phyloP scores from a whole-genome alignment of 2,113 vertebrate species.

The Apeltes quadracus region DNA sequence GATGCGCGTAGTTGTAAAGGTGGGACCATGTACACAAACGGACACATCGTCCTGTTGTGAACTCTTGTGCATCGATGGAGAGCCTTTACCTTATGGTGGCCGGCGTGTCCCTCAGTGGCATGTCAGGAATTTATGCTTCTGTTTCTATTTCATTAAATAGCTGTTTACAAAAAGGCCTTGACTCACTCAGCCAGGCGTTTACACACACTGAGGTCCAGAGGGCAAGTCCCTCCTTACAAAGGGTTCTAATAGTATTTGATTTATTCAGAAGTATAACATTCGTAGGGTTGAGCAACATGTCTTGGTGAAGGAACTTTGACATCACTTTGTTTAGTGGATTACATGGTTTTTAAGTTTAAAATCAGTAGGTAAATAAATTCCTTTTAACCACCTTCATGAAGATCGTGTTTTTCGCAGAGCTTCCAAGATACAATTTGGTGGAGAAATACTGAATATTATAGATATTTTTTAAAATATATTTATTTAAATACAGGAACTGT shows the following conservation, averaged over 20 bases:
- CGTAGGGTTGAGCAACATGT: not conserved
- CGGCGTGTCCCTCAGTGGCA: conserved; percentile 32
- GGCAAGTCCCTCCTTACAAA: not conserved
- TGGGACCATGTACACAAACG: not conserved
- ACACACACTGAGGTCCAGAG: not conserved
- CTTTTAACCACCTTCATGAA: not conserved
- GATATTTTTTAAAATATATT: not conserved
- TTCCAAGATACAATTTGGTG: not conserved
- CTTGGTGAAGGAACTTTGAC: not conserved
- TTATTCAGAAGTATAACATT: not conserved
- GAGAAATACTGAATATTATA: not conserved
- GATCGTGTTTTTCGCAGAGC: not conserved
- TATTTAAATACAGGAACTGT: not conserved
- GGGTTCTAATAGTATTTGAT: not conserved
- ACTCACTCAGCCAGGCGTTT: conserved; percentile 1
- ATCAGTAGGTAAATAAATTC: not conserved
- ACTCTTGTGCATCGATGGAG: conserved; percentile 4
- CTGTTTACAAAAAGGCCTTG: conserved; percentile 45
- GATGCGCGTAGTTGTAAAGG: not conserved
- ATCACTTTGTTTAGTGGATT: not conserved
- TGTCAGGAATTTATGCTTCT: conserved; percentile 54
- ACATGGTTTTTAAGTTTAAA: not conserved
- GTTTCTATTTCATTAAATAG: conserved; percentile 64
- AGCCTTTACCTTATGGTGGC: conserved; percentile 15
- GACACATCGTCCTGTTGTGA: not conserved